phyloP scores from a whole-genome alignment of 2,113 vertebrate species.

The Rhinolophus sinicus region DNA sequence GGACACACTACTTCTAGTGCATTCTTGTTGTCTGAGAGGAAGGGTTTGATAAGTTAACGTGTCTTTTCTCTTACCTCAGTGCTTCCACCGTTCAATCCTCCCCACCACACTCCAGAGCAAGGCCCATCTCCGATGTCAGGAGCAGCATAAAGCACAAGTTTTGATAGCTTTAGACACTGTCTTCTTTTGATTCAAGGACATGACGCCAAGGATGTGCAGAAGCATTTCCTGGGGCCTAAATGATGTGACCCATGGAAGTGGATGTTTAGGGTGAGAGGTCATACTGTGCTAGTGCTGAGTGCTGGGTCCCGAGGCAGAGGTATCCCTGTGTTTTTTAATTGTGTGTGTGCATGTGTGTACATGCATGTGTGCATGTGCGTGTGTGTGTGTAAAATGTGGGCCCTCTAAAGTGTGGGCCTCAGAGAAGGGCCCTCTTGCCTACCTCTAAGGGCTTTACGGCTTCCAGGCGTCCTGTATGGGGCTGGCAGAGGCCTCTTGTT shows the following conservation, averaged over 20 bases:
- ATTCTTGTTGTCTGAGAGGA: neutral
- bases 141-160: neutral
- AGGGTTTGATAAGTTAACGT: neutral
- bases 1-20: neutral
- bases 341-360: too few relatives aligned
- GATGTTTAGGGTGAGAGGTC: neutral
- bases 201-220: neutral
- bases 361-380: neutral
- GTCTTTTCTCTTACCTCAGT: neutral
- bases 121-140: neutral
- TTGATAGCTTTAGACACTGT: neutral
- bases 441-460: neutral
- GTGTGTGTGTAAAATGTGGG: too few relatives aligned
- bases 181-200: neutral
- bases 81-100: neutral
- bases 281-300: neutral
- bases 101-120: neutral
- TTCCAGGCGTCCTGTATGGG: accelerated
- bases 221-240: neutral
- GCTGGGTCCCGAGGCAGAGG: neutral
- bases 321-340: neutral
- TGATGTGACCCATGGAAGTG: accelerated
- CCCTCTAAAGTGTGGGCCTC: neutral
- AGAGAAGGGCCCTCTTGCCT: neutral
- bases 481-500: neutral